Conservation (phyloP, 1,140 invertebrate genomes). For the Papilio glaucus region DNA sequence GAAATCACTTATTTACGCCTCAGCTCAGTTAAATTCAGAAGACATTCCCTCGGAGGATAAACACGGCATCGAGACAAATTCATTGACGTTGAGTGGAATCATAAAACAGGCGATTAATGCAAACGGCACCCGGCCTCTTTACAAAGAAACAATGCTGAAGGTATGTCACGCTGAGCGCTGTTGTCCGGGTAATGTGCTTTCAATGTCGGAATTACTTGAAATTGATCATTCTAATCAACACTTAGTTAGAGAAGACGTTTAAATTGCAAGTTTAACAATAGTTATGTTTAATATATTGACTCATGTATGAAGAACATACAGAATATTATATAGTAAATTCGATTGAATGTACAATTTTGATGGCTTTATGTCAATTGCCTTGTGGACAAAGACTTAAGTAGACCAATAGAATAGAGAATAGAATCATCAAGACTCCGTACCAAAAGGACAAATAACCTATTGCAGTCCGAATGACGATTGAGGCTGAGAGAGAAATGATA, state of each 20-base stretch:
- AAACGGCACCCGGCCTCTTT: constrained; percentile 55
- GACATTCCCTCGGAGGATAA: constrained; percentile 39
- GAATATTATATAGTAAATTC: too few species aligned
- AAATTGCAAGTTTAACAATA: not conserved
- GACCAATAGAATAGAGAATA: too few species aligned
- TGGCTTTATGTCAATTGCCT: too few species aligned
- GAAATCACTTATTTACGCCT: constrained; percentile 18
- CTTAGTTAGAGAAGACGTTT: not conserved
- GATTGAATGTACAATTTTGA: too few species aligned
- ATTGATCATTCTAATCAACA: not conserved
- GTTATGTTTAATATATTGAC: not conserved
- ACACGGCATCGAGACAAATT: constrained; percentile 54
- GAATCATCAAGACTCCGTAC: too few species aligned
- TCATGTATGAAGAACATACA: not conserved
- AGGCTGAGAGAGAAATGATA: too few species aligned
- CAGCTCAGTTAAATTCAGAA: constrained; percentile 25
- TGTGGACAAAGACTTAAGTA: too few species aligned
- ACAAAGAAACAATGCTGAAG: constrained; percentile 71
- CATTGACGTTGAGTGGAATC: constrained; percentile 60
- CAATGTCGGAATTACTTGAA: not conserved
- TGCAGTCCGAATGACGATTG: too few species aligned
- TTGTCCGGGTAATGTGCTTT: constrained; percentile 26
- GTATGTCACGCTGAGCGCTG: constrained; percentile 53
- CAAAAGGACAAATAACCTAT: too few species aligned
- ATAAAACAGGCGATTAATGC: constrained; percentile 70